Conservation (phyloP, 2,113 vertebrate species). For the Anolis carolinensis region DNA sequence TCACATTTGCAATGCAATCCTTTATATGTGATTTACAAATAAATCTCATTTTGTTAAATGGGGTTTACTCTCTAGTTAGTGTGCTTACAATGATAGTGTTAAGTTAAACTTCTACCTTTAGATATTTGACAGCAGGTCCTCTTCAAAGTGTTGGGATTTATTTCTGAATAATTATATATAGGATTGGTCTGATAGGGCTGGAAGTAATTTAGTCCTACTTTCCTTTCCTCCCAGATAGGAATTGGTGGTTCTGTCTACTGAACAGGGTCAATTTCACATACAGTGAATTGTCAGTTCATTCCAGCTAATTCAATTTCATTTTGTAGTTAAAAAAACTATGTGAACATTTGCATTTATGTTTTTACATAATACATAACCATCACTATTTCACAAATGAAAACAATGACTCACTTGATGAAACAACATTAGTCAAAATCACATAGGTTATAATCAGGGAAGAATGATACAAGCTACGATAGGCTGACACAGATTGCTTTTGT, state of each 20-base stretch:
- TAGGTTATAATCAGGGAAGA: too few relatives aligned
- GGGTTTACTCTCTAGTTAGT: neutral
- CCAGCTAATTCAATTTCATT: neutral
- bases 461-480: too few relatives aligned
- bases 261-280: neutral
- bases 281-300: too few relatives aligned
- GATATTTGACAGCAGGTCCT: neutral
- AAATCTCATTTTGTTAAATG: neutral
- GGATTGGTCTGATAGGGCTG: neutral
- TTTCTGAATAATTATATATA: neutral
- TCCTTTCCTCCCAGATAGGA: neutral
- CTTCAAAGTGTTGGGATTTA: neutral
- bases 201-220: neutral
- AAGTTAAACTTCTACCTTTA: neutral
- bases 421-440: too few relatives aligned
- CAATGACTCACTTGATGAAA: too few relatives aligned
- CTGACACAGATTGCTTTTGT: too few relatives aligned
- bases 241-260: neutral
- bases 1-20: neutral
- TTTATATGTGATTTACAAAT: too few relatives aligned
- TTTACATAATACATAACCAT: neutral
- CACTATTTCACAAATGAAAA: too few relatives aligned
- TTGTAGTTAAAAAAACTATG: neutral
- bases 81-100: neutral
- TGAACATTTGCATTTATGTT: neutral